Evolutionary conservation across 2,797 vertebrate genomes (phyloP).

Genomic region (Chromis chromis): DNA sequence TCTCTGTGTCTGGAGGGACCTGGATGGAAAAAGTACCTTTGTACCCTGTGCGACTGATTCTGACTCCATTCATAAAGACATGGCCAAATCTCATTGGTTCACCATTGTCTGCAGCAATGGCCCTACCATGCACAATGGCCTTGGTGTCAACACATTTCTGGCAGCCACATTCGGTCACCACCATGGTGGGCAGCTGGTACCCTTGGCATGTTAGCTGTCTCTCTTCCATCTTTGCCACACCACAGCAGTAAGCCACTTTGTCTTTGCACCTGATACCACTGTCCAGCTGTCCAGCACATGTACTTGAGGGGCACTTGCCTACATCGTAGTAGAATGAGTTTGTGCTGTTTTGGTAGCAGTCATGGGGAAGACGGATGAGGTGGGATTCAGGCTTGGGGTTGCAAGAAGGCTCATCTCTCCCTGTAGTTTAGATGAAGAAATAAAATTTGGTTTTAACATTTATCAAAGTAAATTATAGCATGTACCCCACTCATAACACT

Average conservation of each 20-base stretch:
- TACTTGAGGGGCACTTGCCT: conserved; percentile 88
- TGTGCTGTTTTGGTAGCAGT: conserved; percentile 94
- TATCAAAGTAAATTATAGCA: conserved; percentile 4
- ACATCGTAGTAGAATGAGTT: conserved; percentile 93
- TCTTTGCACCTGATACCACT: conserved; percentile 93
- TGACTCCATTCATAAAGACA: conserved; percentile 90
- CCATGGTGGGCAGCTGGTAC: conserved; percentile 92
- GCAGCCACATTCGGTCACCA: conserved; percentile 90
- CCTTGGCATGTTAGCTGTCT: conserved; percentile 89
- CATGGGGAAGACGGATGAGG: conserved; percentile 91
- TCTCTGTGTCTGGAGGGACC: conserved; percentile 90
- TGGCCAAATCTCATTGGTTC: conserved; percentile 98
- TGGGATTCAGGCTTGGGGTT: conserved; percentile 89
- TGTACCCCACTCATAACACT: not conserved
- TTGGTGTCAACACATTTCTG: conserved; percentile 92
- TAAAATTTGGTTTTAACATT: conserved; percentile 26
- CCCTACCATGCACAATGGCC: conserved; percentile 89
- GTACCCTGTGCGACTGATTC: conserved; percentile 96
- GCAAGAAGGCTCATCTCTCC: conserved; percentile 85
- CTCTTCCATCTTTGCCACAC: conserved; percentile 89
- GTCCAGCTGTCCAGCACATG: conserved; percentile 89
- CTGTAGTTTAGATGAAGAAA: conserved; percentile 76
- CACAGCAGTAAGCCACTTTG: conserved; percentile 90
- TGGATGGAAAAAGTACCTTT: conserved; percentile 96
- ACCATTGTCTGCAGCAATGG: conserved; percentile 90